These are phyloP conservation scores for Leptarthrus brevirostris DNA, from an alignment of 2,888 invertebrate species.

Conservation along the genomic window DNA sequence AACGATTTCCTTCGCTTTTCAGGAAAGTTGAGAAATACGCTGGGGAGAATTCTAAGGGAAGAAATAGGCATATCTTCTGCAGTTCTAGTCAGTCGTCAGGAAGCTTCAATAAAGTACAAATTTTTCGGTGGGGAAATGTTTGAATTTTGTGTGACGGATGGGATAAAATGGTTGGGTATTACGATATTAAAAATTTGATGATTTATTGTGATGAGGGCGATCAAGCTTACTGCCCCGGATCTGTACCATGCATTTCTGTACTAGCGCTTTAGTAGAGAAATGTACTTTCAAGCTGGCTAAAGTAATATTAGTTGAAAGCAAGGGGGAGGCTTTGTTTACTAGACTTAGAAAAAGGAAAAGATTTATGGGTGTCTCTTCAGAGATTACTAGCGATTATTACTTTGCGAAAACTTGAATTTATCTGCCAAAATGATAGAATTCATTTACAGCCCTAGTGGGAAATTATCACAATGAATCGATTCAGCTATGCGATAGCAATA, in stretches of 20 bases:
- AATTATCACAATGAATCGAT: no score
- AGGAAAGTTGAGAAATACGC: neutral
- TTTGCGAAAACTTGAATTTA: neutral
- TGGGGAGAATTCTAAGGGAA: neutral
- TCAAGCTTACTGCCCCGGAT: neutral
- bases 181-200: slow-evolving; percentile 15
- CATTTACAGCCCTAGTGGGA: slow-evolving; percentile 9
- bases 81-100: neutral
- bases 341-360: neutral
- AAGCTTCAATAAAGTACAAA: neutral
- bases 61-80: neutral
- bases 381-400: slow-evolving; percentile 8
- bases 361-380: slow-evolving; percentile 7
- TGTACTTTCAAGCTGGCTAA: neutral
- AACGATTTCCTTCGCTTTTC: neutral
- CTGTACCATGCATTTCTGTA: neutral
- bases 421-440: neutral
- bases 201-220: slow-evolving; percentile 8
- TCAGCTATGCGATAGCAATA: no score
- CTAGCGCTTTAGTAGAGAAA: neutral
- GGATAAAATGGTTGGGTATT: neutral
- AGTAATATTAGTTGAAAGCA: no score
- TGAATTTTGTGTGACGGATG: neutral
- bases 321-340: slow-evolving; percentile 4
- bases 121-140: neutral